Conservation (phyloP, 2,797 vertebrate species). For the Phoebastria nigripes region DNA sequence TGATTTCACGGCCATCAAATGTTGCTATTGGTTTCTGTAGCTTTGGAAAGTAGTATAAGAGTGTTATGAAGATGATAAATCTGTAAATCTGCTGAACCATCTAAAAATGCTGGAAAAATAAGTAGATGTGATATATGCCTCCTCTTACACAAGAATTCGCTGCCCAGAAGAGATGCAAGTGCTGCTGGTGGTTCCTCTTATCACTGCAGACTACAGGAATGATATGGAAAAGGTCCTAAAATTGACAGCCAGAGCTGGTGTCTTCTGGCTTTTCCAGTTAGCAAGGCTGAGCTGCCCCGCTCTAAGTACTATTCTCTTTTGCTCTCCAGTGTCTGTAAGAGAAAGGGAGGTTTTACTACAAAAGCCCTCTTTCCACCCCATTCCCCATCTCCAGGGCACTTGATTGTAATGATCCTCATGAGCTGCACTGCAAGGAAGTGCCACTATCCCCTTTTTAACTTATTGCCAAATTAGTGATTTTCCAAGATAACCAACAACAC, state of each 20-base stretch:
- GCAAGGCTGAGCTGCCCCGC: neutral
- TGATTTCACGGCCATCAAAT: slow-evolving; percentile 12
- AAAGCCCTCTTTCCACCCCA: neutral
- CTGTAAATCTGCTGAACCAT: neutral
- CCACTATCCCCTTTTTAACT: neutral
- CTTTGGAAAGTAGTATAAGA: neutral
- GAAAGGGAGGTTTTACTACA: neutral
- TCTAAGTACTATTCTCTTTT: neutral
- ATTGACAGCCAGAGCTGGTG: neutral
- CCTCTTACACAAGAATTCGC: neutral
- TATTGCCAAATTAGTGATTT: neutral
- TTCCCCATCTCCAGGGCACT: neutral
- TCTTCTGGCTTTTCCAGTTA: neutral
- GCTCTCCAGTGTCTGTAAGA: neutral
- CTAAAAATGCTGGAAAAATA: slow-evolving; percentile 5
- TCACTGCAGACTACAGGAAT: rapidly evolving
- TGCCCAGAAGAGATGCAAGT: neutral
- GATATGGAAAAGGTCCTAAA: neutral
- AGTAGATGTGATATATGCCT: neutral
- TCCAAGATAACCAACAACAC: neutral
- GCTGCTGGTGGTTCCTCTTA: neutral
- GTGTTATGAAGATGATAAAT: slow-evolving; percentile 22
- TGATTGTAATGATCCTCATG: too few relatives aligned
- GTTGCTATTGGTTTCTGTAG: neutral
- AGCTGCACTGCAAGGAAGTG: neutral